These are phyloP conservation scores for Hemibagrus wyckioides DNA, from an alignment of 2,113 vertebrate species.

Conservation along the genomic window DNA sequence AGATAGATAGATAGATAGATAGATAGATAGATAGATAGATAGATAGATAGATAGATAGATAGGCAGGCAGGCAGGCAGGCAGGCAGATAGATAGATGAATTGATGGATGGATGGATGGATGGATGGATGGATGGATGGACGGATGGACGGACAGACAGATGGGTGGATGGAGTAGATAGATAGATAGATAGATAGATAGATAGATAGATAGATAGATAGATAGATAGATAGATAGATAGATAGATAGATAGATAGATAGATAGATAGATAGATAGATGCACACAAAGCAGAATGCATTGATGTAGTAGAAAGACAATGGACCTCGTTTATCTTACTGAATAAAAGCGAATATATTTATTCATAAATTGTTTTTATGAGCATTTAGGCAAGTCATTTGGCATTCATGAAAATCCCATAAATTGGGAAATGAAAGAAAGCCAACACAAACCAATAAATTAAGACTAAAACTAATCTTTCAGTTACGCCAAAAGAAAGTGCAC, in stretches of 20 bases:
- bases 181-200: background rate
- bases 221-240: background rate
- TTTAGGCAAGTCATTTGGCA: no score
- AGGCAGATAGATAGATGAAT: background rate
- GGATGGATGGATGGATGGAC: background rate
- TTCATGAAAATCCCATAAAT: no score
- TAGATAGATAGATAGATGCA: background rate
- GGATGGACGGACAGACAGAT: background rate
- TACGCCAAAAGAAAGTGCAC: no score
- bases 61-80: no score
- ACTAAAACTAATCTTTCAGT: no score
- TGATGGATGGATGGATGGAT: background rate
- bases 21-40: background rate
- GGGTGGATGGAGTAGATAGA: no score
- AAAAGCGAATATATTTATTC: no score
- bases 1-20: background rate
- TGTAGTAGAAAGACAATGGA: background rate
- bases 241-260: background rate
- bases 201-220: background rate
- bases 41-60: background rate
- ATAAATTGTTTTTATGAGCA: no score
- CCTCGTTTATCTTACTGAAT: background rate
- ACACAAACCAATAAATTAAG: no score
- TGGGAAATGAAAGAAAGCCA: no score
- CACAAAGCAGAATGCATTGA: background rate